These are phyloP conservation scores for Hypotaenidia okinawae DNA, from an alignment of 2,797 vertebrate genomes.

Conservation along the genomic window DNA sequence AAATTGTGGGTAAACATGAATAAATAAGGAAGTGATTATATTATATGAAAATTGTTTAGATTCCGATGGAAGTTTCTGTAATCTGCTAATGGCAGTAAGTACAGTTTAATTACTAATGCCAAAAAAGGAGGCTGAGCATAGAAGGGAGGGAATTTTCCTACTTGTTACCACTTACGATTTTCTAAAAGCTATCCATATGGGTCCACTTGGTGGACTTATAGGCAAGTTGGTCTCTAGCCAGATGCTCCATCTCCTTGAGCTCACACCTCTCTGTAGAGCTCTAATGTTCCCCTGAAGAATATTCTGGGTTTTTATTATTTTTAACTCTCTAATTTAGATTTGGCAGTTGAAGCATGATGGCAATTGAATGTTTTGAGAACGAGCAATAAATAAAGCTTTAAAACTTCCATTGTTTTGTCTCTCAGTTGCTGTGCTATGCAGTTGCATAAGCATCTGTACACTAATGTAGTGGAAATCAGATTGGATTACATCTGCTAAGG, in stretches of 20 bases:
- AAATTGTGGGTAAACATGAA: conserved; percentile 36
- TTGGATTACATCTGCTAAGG: conserved; percentile 65
- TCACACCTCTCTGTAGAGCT: conserved; percentile 71
- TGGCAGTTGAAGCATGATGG: conserved; percentile 71
- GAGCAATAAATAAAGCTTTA: conserved; percentile 77
- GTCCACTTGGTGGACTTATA: conserved; percentile 70
- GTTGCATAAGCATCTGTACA: conserved; percentile 68
- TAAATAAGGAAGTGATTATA: conserved; percentile 57
- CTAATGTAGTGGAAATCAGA: conserved; percentile 57
- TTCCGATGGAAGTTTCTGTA: conserved; percentile 53
- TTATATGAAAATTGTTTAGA: conserved; percentile 54
- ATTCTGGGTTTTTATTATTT: conserved; percentile 22
- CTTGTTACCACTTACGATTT: conserved; percentile 62
- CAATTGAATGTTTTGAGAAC: conserved; percentile 74
- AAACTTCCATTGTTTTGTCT: conserved; percentile 74
- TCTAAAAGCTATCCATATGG: conserved; percentile 68
- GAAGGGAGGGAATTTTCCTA: conserved; percentile 37
- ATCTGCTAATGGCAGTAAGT: conserved; percentile 48
- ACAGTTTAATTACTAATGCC: conserved; percentile 55
- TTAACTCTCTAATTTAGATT: conserved; percentile 73
- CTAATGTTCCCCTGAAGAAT: conserved; percentile 74
- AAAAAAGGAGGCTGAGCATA: conserved; percentile 37
- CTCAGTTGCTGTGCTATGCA: conserved; percentile 63
- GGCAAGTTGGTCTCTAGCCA: conserved; percentile 74
- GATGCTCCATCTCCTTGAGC: conserved; percentile 75